Base-by-base conservation (phyloP, 2,113 vertebrate genomes). In the Orthonyx spaldingii region DNA sequence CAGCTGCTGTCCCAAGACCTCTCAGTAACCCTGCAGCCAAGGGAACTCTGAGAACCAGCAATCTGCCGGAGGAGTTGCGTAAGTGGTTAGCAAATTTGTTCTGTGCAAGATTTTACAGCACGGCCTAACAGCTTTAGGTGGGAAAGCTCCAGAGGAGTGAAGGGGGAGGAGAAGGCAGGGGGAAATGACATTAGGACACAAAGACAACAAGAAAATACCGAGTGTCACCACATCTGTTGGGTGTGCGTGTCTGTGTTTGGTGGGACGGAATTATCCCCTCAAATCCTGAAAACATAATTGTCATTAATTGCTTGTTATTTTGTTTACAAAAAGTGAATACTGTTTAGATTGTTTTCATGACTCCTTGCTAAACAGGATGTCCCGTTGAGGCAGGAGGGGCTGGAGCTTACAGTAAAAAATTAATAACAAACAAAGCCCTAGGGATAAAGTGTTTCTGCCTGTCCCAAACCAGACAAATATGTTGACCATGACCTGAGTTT, bases 61-160 rank as follows among this genome's bases (percentile, higher is more conserved):
- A 97, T 90, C 89, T 98, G 96, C 98, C 98, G 1, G 97, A 98
- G 86, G 98, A 98, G 80, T 95, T 98, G 89, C 96, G 98, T 98
- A 98, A 97, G 98, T 98, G 80, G 39, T 97, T 94, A 79, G 84
- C 90, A 95, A 21, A 88, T 76, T 64, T 82, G 42, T 75, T 82
- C 86, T 96, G 80, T 49, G 65, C 91, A 70, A 78, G 35, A 82
- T 76, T 89, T 95, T 84, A 33, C 72, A 92, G 74, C 72, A 3
- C 4, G 7, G 84, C 72, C 69, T 26, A 42, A 79, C 82, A 91
- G 66, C 79, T 96, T 88, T 91, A 76, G 69, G 72, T 95, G 87
- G 69, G 87, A 96, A 82, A 77, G 71, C 76, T 74, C 47, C 1
- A 4, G 44, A 50, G 33, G n/a, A 32, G 15, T 18, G 52, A 37